Conservation (phyloP, 2,113 vertebrate species). For the Hippocampus zosterae region DNA sequence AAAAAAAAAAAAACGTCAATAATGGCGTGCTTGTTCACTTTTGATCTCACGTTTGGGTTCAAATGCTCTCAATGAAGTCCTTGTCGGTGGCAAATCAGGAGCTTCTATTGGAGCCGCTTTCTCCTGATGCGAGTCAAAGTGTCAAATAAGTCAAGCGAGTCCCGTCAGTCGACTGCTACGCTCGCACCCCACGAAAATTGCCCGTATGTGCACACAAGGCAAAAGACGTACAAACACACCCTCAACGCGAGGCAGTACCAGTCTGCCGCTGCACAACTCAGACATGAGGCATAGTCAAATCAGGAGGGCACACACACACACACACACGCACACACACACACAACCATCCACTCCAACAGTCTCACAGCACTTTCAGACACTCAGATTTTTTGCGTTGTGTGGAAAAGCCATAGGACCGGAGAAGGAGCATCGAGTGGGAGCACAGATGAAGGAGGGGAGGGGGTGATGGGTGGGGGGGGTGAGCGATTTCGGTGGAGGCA, state of each 20-base stretch:
- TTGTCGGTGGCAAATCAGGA: not conserved
- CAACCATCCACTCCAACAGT: constrained; percentile 43
- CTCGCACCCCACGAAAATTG: constrained; percentile 66
- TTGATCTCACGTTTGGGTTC: not conserved
- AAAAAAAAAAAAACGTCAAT: not conserved
- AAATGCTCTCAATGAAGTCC: not conserved
- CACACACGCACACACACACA: constrained; percentile 10
- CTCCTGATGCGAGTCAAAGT: not conserved
- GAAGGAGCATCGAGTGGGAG: constrained; percentile 57
- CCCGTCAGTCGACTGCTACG: constrained; percentile 22
- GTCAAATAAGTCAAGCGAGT: not conserved
- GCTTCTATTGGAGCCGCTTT: not conserved
- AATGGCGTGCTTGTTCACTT: not conserved
- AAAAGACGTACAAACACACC: constrained; percentile 34
- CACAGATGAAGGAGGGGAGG: constrained; percentile 27
- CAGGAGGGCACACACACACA: not conserved
- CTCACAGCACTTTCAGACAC: constrained; percentile 51
- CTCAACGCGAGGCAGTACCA: constrained; percentile 23
- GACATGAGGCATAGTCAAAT: no score
- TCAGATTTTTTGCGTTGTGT: constrained; percentile 63
- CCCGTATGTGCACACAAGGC: constrained; percentile 5
- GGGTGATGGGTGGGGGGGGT: not conserved
- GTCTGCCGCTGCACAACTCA: constrained; percentile 48
- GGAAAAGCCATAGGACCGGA: constrained; percentile 59
- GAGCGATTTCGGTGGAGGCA: constrained; percentile 29